Percentiles rank a stretch among this genome's conserved stretches.
phyloP scores from a whole-genome alignment of 2,888 invertebrate genomes.

The Caenorhabditis sp. region DNA sequence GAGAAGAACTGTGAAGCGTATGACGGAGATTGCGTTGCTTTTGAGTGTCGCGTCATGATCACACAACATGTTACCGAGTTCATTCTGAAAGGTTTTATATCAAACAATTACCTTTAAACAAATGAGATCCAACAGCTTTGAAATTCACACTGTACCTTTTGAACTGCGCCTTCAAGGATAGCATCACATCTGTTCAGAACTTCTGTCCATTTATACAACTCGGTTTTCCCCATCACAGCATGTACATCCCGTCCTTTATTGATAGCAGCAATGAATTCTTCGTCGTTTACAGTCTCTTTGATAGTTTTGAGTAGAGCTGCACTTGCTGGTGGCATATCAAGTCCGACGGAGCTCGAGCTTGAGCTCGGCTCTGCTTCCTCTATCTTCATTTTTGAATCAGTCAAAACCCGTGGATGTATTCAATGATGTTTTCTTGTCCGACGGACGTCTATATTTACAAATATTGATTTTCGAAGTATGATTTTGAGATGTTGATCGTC shows the following conservation, averaged over 20 bases:
- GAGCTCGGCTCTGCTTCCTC: slow-evolving; percentile 45
- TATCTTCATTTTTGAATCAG: slow-evolving; percentile 38
- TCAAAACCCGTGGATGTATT: slow-evolving; percentile 23
- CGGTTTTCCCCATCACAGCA: slow-evolving; percentile 74
- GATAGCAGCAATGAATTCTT: slow-evolving; percentile 67
- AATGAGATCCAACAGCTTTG: too few species aligned
- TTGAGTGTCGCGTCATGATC: slow-evolving; percentile 34
- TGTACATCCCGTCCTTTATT: slow-evolving; percentile 65
- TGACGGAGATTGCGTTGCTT: slow-evolving; percentile 59
- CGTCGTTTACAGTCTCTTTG: slow-evolving; percentile 42
- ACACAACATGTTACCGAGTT: slow-evolving; percentile 42
- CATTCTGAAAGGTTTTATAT: slow-evolving; percentile 25
- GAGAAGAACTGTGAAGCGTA: slow-evolving; percentile 78
- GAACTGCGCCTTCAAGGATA: slow-evolving; percentile 73
- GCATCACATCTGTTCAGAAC: slow-evolving; percentile 78
- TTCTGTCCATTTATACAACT: slow-evolving; percentile 78
- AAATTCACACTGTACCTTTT: slow-evolving; percentile 27
- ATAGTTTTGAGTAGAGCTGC: slow-evolving; percentile 55
- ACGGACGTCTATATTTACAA: slow-evolving; percentile 52
- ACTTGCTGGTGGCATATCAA: slow-evolving; percentile 60
- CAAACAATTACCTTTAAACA: too few species aligned
- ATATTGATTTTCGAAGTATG: slow-evolving; percentile 13
- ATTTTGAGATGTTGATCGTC: slow-evolving; percentile 32
- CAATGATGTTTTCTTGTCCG: slow-evolving; percentile 29
- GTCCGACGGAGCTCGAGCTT: slow-evolving; percentile 18